Base-by-base conservation (phyloP, 2,888 invertebrate genomes). In the Brenthis hecate region DNA sequence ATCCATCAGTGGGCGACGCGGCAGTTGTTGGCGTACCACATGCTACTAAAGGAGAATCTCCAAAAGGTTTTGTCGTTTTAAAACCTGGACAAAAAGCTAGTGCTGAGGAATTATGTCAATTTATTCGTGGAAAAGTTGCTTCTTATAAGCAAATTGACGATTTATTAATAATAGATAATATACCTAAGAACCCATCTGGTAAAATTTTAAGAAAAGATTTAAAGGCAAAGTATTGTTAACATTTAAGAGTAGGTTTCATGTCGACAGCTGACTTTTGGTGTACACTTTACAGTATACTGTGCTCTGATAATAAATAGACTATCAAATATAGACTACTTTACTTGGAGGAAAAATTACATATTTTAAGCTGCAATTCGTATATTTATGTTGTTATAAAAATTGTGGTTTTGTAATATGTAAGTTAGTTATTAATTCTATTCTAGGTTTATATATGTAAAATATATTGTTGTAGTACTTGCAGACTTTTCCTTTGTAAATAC, bases 21-120 rank as follows among this genome's bases (percentile, higher is more conserved):
- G 98, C 96, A 0, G 98, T 99, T 0, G 91, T 98, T 67, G 98
- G 98, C 0, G 87, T 97, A 2, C 95, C 96, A 0, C 95, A 97
- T 80, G 89, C 93, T 0, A 83, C 88, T 6, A 93, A 92, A 72
- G 98, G 98, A 1, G 97, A 98, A 88, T 92, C 95, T 1, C 98
- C 98, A 0, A 94, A 94, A 80, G 98, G 97, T 0, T 96, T 96
- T 76, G 89, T 98, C 11, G 95, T 96, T 0, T 80, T 90, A 0
- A 88, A 87, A 65, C 73, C 77, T 48, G 83, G 82, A 3, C 75
- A 79, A 19, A 78, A 78, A 47, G 80, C 79, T 32, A 73, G 75
- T 0, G 87, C 92, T 19, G 92, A 94, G 19, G 95, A 95, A 5
- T 91, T 97, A 4, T 85, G 93, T 60, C 87, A 93, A 4, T 96